A percentile compares a stretch with the other conserved stretches of the same genome.
These are phyloP conservation scores for Erannis defoliaria DNA, from an alignment of 2,888 invertebrate species.

Conservation along the genomic window DNA sequence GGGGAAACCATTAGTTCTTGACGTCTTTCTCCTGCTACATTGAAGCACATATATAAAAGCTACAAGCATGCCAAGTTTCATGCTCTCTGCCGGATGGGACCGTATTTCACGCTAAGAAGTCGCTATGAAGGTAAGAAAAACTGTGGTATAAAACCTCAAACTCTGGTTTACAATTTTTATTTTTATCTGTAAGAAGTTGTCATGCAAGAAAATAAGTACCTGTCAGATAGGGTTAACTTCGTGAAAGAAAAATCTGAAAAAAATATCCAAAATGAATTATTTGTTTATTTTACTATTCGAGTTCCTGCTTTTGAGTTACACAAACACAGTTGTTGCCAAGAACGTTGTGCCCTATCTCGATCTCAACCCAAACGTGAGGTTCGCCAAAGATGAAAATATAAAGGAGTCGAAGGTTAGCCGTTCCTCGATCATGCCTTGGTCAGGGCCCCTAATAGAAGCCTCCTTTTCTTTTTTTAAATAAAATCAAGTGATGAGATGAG, in stretches of 20 bases:
- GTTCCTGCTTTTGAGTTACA: constrained; percentile 23
- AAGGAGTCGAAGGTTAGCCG: constrained; percentile 29
- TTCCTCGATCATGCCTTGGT: too few relatives aligned
- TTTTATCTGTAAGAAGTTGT: neutral
- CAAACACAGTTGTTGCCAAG: constrained; percentile 39
- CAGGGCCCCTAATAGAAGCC: too few relatives aligned
- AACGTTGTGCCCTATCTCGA: constrained; percentile 60
- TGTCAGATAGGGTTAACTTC: constrained; percentile 2
- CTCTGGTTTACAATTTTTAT: neutral
- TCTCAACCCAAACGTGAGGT: constrained; percentile 48
- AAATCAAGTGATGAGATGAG: too few relatives aligned
- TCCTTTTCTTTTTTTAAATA: too few relatives aligned
- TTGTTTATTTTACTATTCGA: constrained; percentile 36
- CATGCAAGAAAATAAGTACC: neutral
- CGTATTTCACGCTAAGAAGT: too few relatives aligned
- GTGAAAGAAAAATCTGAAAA: constrained; percentile 16
- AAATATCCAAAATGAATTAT: constrained; percentile 44
- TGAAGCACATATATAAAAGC: too few relatives aligned
- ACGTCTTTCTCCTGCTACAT: too few relatives aligned
- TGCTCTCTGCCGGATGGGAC: too few relatives aligned
- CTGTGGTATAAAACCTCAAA: neutral
- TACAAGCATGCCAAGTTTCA: too few relatives aligned
- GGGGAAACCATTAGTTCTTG: too few relatives aligned
- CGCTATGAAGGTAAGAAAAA: too few relatives aligned
- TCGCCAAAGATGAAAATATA: constrained; percentile 34